Base-by-base conservation (phyloP, 2,113 vertebrate genomes). In the Tor tambroides region DNA sequence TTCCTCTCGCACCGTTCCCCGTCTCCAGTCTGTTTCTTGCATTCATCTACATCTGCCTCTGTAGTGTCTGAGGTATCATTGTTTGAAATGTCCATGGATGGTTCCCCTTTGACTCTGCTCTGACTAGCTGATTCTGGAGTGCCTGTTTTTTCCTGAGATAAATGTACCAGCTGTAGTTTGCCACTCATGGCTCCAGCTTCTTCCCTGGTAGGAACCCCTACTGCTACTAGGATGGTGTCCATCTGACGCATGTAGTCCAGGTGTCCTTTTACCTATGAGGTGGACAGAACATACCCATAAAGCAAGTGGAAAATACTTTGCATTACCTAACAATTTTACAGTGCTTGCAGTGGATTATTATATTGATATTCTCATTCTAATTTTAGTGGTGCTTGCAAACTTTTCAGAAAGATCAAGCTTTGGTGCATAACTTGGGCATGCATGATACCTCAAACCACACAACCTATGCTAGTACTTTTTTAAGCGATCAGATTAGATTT, bases 181-280 rank as follows among this genome's bases (percentile, higher is more conserved):
- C 89, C 90, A 8, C 89, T 65, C 7, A 89, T 7, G 6, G 92
- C 90, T 38, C 95, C 93, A 65, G 92, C 95, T 61, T 95, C 93
- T 23, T 95, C 95, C 90, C 95, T 97, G 87, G 96, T 98, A 80
- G 91, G 96, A 83, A 99, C 80, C 56, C 98, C 97, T 63, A 98
- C 96, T 0, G 97, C 95, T 89, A 96, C 96, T 19, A 99, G 94
- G 92, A 99, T 97, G 0, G 92, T 93, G 79, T 98, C 96, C 98
- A 99, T 99, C 91, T 98, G 96, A 92, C 94, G 97, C 97, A 98
- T 98, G 56, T 99, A 99, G 93, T 99, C 98, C 93, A 99, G 90
- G 92, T 99, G 98, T 80, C 98, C 97, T 0, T 95, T 98, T 0
- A 99, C 97, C 98, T 99, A 93, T 49, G 35, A 19, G 51, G 15